Evolutionary conservation across 1,140 invertebrate genomes (phyloP).

Genomic region (Platyscapa corneri): DNA sequence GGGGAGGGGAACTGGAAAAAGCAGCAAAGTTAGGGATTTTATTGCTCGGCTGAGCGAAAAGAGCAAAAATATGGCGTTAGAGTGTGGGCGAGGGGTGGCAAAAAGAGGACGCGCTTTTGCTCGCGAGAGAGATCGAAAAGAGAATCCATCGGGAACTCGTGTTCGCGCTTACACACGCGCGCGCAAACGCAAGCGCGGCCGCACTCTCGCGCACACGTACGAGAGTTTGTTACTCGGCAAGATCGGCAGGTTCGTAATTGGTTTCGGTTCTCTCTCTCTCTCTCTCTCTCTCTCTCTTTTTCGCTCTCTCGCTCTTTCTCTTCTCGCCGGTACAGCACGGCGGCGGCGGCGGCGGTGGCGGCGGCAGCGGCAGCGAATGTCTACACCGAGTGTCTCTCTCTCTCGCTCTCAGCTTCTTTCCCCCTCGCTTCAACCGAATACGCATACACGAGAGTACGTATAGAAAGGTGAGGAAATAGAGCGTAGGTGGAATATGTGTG

Average conservation of each 20-base stretch:
- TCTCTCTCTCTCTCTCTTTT: not conserved
- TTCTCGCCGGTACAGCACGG: not conserved
- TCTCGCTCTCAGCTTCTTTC: not conserved
- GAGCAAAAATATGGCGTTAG: slow-evolving; percentile 8
- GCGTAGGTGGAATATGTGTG: not conserved
- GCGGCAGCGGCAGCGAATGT: slow-evolving; percentile 30
- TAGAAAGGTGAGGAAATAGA: not conserved
- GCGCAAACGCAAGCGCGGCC: not conserved
- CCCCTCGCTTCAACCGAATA: slow-evolving; percentile 33
- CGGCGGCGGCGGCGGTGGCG: slow-evolving; percentile 29
- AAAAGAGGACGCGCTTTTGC: not conserved
- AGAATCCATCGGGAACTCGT: not conserved
- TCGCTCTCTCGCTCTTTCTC: not conserved
- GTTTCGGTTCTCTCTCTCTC: slow-evolving; percentile 33
- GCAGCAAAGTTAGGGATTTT: slow-evolving; percentile 7
- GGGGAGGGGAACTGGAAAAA: not conserved
- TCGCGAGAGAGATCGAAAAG: not conserved
- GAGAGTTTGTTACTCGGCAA: slow-evolving; percentile 30
- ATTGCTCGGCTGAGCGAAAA: not conserved
- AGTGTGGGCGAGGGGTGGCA: not conserved
- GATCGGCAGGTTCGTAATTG: slow-evolving; percentile 49
- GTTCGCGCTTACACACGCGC: not conserved
- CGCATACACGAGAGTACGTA: not conserved
- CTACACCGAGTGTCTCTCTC: not conserved
- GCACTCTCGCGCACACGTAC: not conserved